A percentile compares a stretch with the other conserved stretches of the same genome.
Evolutionary conservation across 1,140 invertebrate genomes (phyloP).

Genomic region (Leucophenga varia): DNA sequence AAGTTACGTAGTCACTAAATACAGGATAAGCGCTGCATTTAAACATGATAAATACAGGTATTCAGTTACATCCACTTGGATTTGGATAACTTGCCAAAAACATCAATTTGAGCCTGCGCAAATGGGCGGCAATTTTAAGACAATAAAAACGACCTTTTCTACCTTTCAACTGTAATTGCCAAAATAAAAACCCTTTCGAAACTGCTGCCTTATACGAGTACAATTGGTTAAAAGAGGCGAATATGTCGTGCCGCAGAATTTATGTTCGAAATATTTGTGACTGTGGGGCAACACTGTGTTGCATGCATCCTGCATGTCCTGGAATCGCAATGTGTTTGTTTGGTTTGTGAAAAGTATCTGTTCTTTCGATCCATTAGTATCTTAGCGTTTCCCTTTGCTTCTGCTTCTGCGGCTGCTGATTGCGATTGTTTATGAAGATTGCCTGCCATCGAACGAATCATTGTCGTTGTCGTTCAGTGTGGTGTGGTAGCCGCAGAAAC

Average conservation of each 20-base stretch:
- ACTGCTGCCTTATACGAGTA: conserved; percentile 1
- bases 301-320: too few relatives aligned
- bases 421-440: conserved; percentile 34
- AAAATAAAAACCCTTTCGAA: neutral
- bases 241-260: conserved; percentile 27
- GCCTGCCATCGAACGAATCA: conserved; percentile 18
- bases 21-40: conserved; percentile 36
- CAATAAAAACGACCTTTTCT: conserved; percentile 40
- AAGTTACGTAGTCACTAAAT: conserved; percentile 48
- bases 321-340: conserved; percentile 1
- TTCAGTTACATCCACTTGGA: conserved; percentile 38
- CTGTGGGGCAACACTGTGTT: too few relatives aligned
- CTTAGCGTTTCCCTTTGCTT: too few relatives aligned
- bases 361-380: too few relatives aligned
- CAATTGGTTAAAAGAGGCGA: conserved; percentile 12
- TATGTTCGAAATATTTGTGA: conserved; percentile 18
- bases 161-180: conserved; percentile 34
- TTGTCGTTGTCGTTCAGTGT: conserved; percentile 5
- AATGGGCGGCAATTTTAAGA: too few relatives aligned
- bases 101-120: conserved; percentile 43
- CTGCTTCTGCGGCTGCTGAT: too few relatives aligned
- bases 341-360: too few relatives aligned
- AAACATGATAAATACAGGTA: conserved; percentile 51
- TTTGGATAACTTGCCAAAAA: too few relatives aligned
- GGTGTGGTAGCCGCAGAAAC: conserved; percentile 10